These are phyloP conservation scores for Platycnemis pennipes DNA, from an alignment of 2,888 invertebrate species.

Conservation along the genomic window DNA sequence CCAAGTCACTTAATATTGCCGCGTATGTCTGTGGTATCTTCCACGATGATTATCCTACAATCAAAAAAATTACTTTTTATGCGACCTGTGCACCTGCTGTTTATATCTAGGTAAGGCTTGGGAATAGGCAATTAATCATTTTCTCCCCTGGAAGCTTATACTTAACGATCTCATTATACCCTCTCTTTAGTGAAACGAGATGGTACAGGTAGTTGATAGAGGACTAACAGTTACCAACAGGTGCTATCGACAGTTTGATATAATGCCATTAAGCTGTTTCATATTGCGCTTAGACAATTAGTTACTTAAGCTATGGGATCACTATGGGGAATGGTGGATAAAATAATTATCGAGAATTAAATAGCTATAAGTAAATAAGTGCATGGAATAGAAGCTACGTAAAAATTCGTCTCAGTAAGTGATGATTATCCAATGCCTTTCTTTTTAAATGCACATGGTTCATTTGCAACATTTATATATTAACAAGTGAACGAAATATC, in stretches of 20 bases:
- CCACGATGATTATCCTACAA: neutral
- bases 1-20: too few relatives aligned
- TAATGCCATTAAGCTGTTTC: neutral
- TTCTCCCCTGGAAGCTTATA: neutral
- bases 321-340: too few relatives aligned
- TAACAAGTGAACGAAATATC: too few relatives aligned
- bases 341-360: too few relatives aligned
- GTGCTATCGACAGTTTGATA: neutral
- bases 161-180: neutral
- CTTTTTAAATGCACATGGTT: too few relatives aligned
- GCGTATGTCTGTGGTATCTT: too few relatives aligned
- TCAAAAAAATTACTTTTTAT: neutral
- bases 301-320: neutral
- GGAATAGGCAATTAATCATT: neutral
- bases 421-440: too few relatives aligned
- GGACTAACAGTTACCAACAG: neutral
- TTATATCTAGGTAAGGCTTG: neutral
- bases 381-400: too few relatives aligned
- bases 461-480: too few relatives aligned
- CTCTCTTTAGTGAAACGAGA: neutral
- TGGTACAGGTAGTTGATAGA: neutral
- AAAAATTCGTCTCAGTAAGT: too few relatives aligned
- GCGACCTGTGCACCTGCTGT: neutral
- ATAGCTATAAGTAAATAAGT: too few relatives aligned
- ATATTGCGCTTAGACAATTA: neutral